Conservation (phyloP, 2,113 vertebrate genomes). For the Lutjanus erythropterus region DNA sequence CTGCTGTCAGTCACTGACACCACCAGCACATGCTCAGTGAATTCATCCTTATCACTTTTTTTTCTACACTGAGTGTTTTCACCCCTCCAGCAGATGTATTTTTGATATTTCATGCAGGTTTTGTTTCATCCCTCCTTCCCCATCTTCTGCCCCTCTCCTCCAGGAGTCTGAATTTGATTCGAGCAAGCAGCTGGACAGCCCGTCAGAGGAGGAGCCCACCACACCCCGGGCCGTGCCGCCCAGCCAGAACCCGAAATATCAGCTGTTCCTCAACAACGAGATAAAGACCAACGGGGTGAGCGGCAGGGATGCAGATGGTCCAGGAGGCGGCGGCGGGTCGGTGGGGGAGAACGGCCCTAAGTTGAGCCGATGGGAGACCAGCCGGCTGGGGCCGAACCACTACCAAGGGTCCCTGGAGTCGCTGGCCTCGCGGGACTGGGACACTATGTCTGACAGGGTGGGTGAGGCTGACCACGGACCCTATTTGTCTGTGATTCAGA, state of each 20-base stretch:
- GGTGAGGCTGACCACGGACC: constrained; percentile 23
- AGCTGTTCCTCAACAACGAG: constrained; percentile 77
- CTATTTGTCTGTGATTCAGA: background rate
- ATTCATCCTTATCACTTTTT: background rate
- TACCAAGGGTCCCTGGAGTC: constrained; percentile 83
- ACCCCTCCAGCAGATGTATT: background rate
- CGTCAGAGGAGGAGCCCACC: constrained; percentile 69
- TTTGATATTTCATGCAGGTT: background rate
- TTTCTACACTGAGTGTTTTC: background rate
- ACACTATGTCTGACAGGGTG: constrained; percentile 81
- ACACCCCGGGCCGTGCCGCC: constrained; percentile 3
- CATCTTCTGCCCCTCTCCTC: constrained; percentile 1
- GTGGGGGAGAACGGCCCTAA: constrained; percentile 65
- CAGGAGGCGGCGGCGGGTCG: constrained; percentile 29
- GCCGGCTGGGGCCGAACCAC: constrained; percentile 61
- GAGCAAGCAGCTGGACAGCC: constrained; percentile 74
- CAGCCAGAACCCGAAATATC: constrained; percentile 80
- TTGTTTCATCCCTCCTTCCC: background rate
- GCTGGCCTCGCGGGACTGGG: constrained; percentile 79
- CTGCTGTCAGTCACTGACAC: background rate
- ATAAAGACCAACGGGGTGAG: constrained; percentile 69
- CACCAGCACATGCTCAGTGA: background rate
- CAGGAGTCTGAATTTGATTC: constrained; percentile 79
- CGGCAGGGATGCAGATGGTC: constrained; percentile 62
- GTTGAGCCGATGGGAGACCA: constrained; percentile 67